phyloP scores from a whole-genome alignment of 2,797 vertebrate genomes.

The Semotilus atromaculatus region DNA sequence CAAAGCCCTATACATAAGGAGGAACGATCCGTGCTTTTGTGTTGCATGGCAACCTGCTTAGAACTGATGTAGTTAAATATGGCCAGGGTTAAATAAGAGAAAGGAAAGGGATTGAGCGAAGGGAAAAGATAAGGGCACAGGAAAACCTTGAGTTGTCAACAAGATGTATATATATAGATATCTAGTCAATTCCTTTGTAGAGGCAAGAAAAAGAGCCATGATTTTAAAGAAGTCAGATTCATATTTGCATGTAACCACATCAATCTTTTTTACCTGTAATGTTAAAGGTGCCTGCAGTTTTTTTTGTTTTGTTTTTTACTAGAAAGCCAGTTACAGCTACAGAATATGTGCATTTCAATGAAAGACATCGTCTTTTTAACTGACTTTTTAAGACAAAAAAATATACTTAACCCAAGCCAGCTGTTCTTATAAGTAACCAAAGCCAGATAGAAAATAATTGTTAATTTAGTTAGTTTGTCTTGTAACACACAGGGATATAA shows the following conservation, averaged over 20 bases:
- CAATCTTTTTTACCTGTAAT: background rate
- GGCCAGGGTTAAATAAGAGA: conserved; percentile 25
- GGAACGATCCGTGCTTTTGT: conserved; percentile 36
- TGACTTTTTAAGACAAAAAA: background rate
- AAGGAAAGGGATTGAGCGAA: background rate
- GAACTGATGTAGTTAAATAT: conserved; percentile 46
- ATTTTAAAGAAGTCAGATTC: conserved; percentile 44
- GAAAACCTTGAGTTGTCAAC: conserved; percentile 30
- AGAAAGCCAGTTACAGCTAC: background rate
- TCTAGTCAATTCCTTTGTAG: background rate
- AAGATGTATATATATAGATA: conserved; percentile 40
- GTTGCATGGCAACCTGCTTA: conserved; percentile 54
- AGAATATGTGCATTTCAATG: background rate
- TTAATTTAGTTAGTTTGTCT: background rate
- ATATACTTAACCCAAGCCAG: background rate
- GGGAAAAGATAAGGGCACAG: conserved; percentile 31
- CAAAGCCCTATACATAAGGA: conserved; percentile 34
- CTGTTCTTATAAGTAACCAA: background rate
- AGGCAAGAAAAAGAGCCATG: conserved; percentile 9
- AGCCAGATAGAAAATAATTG: background rate
- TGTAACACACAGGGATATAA: background rate
- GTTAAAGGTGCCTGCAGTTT: conserved; percentile 26
- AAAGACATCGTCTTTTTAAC: background rate
- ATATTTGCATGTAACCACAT: background rate
- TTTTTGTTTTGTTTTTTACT: background rate